These are phyloP conservation scores for Antheraea mylitta DNA, from an alignment of 1,140 invertebrate species.

Conservation along the genomic window DNA sequence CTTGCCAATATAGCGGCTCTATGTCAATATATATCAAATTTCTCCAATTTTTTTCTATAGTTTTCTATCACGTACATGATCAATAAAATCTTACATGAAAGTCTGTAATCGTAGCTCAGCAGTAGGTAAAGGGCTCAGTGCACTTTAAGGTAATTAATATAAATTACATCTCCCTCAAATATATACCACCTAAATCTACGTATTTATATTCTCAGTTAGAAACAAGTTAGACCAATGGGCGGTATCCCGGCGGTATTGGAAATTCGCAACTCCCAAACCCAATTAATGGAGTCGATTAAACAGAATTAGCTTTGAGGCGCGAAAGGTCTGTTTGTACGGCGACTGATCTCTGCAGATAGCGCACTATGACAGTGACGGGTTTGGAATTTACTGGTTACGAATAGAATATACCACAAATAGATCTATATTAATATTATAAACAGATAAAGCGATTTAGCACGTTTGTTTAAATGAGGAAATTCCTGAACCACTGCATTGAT, in stretches of 20 bases:
- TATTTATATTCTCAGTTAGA: slow-evolving; percentile 11
- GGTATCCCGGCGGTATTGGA: slow-evolving; percentile 13
- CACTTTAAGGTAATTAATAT: no score
- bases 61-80: no score
- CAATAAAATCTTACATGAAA: no score
- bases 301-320: slow-evolving; percentile 18
- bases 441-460: no score
- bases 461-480: no score
- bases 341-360: slow-evolving; percentile 9
- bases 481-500: no score
- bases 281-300: slow-evolving; percentile 19
- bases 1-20: no score
- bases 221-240: slow-evolving; percentile 3
- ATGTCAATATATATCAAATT: no score
- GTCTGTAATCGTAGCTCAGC: no score
- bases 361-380: slow-evolving; percentile 3
- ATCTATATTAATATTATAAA: neutral
- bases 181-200: neutral
- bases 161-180: neutral
- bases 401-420: neutral
- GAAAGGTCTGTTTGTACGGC: slow-evolving; percentile 5
- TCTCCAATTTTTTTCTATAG: no score
- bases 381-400: slow-evolving; percentile 2
- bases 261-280: slow-evolving; percentile 13
- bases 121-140: no score